Percentiles rank a stretch among this genome's conserved stretches.
Evolutionary conservation across 2,113 vertebrate genomes (phyloP).

Genomic region (Elanoides forficatus): DNA sequence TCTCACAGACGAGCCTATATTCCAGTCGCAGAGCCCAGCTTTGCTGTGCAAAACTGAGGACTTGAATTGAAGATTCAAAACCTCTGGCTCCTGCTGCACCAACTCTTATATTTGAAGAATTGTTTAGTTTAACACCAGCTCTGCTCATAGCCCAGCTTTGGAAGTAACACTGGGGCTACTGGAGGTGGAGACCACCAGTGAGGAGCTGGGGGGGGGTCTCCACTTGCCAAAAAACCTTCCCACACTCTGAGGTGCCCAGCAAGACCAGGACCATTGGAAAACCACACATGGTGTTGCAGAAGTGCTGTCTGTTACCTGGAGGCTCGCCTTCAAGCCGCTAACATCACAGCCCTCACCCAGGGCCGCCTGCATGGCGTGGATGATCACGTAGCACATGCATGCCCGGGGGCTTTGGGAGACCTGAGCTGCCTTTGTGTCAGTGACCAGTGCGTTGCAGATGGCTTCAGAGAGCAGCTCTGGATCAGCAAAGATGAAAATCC

Average conservation of each 20-base stretch:
- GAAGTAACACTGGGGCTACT: neutral
- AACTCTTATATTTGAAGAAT: neutral
- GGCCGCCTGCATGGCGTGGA: constrained; percentile 80
- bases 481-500: constrained; percentile 90
- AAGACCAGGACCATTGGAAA: neutral
- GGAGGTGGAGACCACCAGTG: neutral
- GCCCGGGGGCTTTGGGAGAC: constrained; percentile 46
- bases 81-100: neutral
- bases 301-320: constrained; percentile 73
- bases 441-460: constrained; percentile 72
- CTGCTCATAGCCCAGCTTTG: neutral
- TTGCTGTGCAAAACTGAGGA: neutral
- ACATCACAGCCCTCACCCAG: constrained; percentile 77
- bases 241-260: neutral
- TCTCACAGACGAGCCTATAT: neutral
- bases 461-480: constrained; percentile 81
- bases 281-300: accelerated
- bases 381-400: constrained; percentile 82
- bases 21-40: neutral
- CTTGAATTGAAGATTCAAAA: neutral
- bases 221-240: neutral
- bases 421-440: constrained; percentile 74
- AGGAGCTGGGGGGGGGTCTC: neutral
- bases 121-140: neutral
- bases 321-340: constrained; percentile 58